Evolutionary conservation across 2,888 invertebrate species (phyloP).

Genomic region (Acronicta psi): DNA sequence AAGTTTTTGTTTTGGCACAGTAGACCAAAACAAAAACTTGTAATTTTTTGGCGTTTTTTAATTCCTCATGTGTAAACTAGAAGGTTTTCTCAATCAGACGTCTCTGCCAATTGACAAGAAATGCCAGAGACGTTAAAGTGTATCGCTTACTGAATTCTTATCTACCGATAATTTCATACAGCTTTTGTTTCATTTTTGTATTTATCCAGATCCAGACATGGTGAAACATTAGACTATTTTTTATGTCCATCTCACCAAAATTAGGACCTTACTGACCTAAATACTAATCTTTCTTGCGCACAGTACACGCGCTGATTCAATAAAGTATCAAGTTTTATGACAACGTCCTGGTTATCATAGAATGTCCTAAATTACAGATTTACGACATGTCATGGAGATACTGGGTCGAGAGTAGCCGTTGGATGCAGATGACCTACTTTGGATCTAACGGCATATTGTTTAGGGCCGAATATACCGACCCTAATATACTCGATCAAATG

Average conservation of each 20-base stretch:
- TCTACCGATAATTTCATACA: no score
- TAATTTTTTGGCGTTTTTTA: no score
- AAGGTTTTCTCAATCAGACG: no score
- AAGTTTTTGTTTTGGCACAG: no score
- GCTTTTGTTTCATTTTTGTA: no score
- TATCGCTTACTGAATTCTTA: no score
- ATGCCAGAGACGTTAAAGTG: no score
- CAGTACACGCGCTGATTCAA: slow-evolving; percentile 21
- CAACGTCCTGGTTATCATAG: slow-evolving; percentile 12
- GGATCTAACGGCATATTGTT: slow-evolving; percentile 19
- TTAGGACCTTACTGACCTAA: not conserved
- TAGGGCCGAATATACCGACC: slow-evolving; percentile 1
- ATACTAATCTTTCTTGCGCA: slow-evolving; percentile 1
- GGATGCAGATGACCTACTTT: slow-evolving; percentile 29
- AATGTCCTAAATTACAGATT: slow-evolving; percentile 37
- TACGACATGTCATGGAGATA: slow-evolving; percentile 25
- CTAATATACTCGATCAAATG: not conserved
- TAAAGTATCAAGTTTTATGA: slow-evolving; percentile 31
- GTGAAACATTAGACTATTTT: no score
- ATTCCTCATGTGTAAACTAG: no score
- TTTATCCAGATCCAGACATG: no score
- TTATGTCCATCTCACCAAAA: not conserved
- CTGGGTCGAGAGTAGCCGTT: slow-evolving; percentile 7
- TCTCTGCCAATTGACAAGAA: no score
- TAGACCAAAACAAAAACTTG: no score